A percentile compares a stretch with the other conserved stretches of the same genome.
Evolutionary conservation across 2,888 invertebrate species (phyloP).

Genomic region (Yponomeuta plumbellus): DNA sequence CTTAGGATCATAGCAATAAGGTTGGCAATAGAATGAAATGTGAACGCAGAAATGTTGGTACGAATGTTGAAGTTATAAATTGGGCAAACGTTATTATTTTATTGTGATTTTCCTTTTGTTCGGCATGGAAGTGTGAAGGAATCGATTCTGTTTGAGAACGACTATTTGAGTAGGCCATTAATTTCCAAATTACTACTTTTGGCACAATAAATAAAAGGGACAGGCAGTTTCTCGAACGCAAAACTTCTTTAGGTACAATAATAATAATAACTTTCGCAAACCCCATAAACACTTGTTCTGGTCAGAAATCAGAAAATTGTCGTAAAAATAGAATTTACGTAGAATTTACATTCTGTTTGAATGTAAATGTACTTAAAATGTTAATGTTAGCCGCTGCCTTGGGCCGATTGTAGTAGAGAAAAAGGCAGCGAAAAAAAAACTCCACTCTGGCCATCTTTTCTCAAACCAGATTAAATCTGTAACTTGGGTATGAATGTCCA

Average conservation of each 20-base stretch:
- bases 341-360: too few species aligned
- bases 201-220: background rate
- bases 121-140: constrained; percentile 10
- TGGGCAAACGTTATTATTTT: constrained; percentile 4
- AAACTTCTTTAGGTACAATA: background rate
- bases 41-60: background rate
- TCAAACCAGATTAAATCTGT: too few species aligned
- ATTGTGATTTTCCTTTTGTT: constrained; percentile 3
- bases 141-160: background rate
- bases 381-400: too few species aligned
- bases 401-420: too few species aligned
- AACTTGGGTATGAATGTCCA: too few species aligned
- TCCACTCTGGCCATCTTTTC: too few species aligned
- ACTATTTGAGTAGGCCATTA: background rate
- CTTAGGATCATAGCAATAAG: background rate
- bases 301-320: too few species aligned
- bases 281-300: too few species aligned
- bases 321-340: too few species aligned
- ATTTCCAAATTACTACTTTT: background rate
- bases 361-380: too few species aligned
- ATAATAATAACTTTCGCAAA: too few species aligned
- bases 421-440: too few species aligned
- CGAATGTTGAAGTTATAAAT: constrained; percentile 4
- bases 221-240: background rate
- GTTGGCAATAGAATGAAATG: background rate